Percentiles rank a stretch among this genome's conserved stretches.
Conservation (phyloP, 1,140 invertebrate genomes). For the Drosophila santomea region DNA sequence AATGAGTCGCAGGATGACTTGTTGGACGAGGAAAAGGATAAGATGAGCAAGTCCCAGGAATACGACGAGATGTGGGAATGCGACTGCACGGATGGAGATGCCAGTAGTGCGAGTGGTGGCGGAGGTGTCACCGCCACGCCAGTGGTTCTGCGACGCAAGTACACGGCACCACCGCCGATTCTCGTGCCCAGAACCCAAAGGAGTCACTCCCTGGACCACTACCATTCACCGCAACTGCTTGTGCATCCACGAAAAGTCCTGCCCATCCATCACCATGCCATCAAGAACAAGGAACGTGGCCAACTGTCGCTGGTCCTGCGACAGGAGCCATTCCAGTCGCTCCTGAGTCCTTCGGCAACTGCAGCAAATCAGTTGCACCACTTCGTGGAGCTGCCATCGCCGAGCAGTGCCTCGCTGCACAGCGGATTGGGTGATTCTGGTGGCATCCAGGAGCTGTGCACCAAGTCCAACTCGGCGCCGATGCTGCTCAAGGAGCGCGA, state of each 20-base stretch:
- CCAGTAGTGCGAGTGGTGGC: slow-evolving; percentile 77
- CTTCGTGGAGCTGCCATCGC: slow-evolving; percentile 79
- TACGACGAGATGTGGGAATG: slow-evolving; percentile 77
- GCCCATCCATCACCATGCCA: slow-evolving; percentile 44
- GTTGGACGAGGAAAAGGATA: slow-evolving; percentile 60
- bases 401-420: slow-evolving; percentile 82
- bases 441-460: slow-evolving; percentile 80
- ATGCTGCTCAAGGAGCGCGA: slow-evolving; percentile 81
- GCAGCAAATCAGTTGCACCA: slow-evolving; percentile 58
- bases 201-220: slow-evolving; percentile 76
- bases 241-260: slow-evolving; percentile 59
- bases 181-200: slow-evolving; percentile 61
- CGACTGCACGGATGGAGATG: slow-evolving; percentile 79
- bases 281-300: slow-evolving; percentile 59
- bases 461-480: slow-evolving; percentile 83
- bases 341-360: slow-evolving; percentile 65
- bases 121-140: slow-evolving; percentile 54
- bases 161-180: slow-evolving; percentile 63
- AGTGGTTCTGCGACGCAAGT: slow-evolving; percentile 74
- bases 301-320: slow-evolving; percentile 71
- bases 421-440: slow-evolving; percentile 71
- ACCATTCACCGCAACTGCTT: slow-evolving; percentile 49
- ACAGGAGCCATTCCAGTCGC: slow-evolving; percentile 77
- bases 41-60: slow-evolving; percentile 30
- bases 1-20: slow-evolving; percentile 75